Conservation (phyloP, 2,888 invertebrate genomes). For the Formica aserva region DNA sequence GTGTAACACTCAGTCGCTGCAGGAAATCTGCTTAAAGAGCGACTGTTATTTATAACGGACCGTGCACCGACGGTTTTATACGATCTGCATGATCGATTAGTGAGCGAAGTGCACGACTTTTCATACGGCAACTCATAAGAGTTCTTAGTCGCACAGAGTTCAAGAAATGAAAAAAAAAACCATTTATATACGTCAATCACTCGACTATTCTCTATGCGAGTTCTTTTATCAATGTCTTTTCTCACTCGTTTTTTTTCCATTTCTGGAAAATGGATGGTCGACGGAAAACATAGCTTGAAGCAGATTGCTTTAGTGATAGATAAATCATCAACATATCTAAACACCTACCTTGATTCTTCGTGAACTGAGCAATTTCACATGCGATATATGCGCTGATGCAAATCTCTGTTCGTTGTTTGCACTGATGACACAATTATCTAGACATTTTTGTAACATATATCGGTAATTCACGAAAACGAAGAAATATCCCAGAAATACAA, state of each 20-base stretch:
- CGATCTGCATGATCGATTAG: constrained; percentile 32
- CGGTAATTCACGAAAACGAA: constrained; percentile 7
- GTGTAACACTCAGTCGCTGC: constrained; percentile 51
- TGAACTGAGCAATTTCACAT: constrained; percentile 9
- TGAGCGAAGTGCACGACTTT: constrained; percentile 10
- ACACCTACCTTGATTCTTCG: constrained; percentile 8
- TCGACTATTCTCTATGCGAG: not conserved
- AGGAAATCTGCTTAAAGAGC: constrained; percentile 30
- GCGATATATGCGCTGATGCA: not conserved
- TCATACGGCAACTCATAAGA: not conserved
- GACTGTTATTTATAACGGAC: constrained; percentile 26
- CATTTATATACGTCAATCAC: constrained; percentile 9
- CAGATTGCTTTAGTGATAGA: constrained; percentile 6
- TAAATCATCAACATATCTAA: constrained; percentile 14
- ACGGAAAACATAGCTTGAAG: not conserved
- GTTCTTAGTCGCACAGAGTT: constrained; percentile 21
- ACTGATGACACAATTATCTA: not conserved
- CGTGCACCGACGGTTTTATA: constrained; percentile 4
- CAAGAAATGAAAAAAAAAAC: constrained; percentile 22
- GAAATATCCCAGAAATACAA: not conserved
- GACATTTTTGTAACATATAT: not conserved
- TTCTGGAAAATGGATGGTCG: not conserved
- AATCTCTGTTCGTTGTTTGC: constrained; percentile 1
- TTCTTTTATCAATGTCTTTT: constrained; percentile 2
- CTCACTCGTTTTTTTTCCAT: constrained; percentile 7